A percentile compares a stretch with the other conserved stretches of the same genome.
Conservation (phyloP, 1,140 invertebrate species). For the Bradysia coprophila region DNA sequence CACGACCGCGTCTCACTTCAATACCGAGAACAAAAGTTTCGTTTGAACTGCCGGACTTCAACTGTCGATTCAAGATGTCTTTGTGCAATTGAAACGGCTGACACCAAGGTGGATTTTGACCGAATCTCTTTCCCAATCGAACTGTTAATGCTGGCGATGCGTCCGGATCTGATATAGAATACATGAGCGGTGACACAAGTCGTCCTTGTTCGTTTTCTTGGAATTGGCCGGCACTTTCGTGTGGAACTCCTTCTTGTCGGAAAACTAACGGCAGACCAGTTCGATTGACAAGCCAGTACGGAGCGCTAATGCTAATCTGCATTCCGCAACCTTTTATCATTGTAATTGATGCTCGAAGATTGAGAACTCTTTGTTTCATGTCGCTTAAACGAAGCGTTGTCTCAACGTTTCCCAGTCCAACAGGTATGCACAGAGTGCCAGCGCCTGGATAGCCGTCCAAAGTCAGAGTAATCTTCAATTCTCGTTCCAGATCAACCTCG, state of each 20-base stretch:
- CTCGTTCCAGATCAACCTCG: constrained; percentile 47
- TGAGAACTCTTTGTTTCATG: constrained; percentile 44
- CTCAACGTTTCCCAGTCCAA: constrained; percentile 24
- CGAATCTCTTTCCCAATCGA: constrained; percentile 14
- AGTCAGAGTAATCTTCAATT: constrained; percentile 49
- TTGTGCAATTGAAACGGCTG: constrained; percentile 46
- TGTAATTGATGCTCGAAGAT: constrained; percentile 44
- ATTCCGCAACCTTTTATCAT: constrained; percentile 24
- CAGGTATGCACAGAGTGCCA: constrained; percentile 34
- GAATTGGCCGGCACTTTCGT: constrained; percentile 81
- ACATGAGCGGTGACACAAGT: constrained; percentile 82
- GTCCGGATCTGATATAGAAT: constrained; percentile 82
- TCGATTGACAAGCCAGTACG: constrained; percentile 92
- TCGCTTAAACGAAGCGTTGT: constrained; percentile 46
- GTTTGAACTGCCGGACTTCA: constrained; percentile 15
- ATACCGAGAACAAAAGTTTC: constrained; percentile 59
- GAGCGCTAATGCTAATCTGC: constrained; percentile 61
- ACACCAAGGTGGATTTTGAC: constrained; percentile 38
- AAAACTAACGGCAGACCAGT: constrained; percentile 89
- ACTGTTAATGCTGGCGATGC: constrained; percentile 35
- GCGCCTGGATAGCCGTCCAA: constrained; percentile 67
- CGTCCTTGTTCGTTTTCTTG: constrained; percentile 87
- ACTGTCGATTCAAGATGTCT: constrained; percentile 14
- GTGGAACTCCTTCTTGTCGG: constrained; percentile 64
- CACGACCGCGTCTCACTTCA: constrained; percentile 68